A percentile compares a stretch with the other conserved stretches of the same genome.
Conservation (phyloP, 2,888 invertebrate species). For the Ormyrus labotus region DNA sequence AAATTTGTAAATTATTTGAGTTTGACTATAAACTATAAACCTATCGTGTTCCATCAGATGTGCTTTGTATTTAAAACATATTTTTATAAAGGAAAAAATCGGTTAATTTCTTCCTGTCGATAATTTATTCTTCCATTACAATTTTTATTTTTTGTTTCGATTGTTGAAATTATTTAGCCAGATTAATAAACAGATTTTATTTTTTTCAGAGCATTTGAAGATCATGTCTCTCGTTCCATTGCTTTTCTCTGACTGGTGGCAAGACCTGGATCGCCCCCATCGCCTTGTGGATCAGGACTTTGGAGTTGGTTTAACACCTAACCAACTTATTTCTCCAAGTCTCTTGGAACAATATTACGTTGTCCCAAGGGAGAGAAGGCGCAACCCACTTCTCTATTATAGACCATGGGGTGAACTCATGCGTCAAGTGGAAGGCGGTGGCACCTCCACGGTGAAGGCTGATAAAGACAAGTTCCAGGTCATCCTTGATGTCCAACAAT, state of each 20-base stretch:
- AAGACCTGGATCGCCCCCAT: conserved; percentile 81
- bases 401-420: conserved; percentile 61
- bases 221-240: conserved; percentile 89
- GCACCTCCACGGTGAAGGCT: conserved; percentile 79
- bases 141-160: background rate
- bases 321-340: conserved; percentile 59
- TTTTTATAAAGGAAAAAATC: background rate
- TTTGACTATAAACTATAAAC: too few species aligned
- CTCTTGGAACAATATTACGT: conserved; percentile 34
- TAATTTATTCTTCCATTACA: background rate
- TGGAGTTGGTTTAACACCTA: conserved; percentile 63
- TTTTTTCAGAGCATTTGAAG: conserved; percentile 49
- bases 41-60: too few species aligned
- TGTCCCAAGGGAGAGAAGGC: conserved; percentile 29
- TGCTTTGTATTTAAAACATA: background rate
- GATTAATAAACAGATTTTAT: conserved; percentile 3
- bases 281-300: conserved; percentile 70
- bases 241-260: conserved; percentile 92
- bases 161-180: background rate
- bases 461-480: conserved; percentile 85
- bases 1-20: too few species aligned
- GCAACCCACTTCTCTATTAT: conserved; percentile 56
- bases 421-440: conserved; percentile 78
- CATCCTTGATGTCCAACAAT: conserved; percentile 86
- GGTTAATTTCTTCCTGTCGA: background rate